These are phyloP conservation scores for Holothuria glaberrima DNA, from an alignment of 35 echinoderm and acorn worm genomes.

Conservation along the genomic window DNA sequence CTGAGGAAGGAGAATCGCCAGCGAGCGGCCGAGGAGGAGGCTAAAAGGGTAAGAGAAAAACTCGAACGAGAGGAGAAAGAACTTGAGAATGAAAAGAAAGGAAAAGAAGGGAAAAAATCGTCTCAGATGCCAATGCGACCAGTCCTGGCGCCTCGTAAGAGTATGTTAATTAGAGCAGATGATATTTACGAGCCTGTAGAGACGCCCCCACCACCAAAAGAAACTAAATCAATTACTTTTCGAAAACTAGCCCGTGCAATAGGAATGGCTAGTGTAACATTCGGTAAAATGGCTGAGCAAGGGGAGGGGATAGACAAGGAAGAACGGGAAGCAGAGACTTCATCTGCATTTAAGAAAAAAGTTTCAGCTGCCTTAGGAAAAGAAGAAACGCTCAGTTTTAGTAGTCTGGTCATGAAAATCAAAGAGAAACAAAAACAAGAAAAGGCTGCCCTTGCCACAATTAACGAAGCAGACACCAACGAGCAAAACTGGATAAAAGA, in stretches of 20 bases:
- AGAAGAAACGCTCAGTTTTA: constrained; percentile 35
- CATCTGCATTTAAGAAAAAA: constrained; percentile 34
- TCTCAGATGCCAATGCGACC: neutral
- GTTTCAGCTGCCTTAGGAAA: constrained; percentile 17
- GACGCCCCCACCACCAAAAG: constrained; percentile 40
- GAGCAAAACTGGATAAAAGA: neutral
- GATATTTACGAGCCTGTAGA: constrained; percentile 43
- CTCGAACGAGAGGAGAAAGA: constrained; percentile 34
- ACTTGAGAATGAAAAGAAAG: constrained; percentile 1
- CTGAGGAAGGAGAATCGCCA: constrained; percentile 25
- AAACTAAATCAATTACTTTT: constrained; percentile 40
- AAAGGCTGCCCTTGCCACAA: neutral
- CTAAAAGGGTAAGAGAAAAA: constrained; percentile 2
- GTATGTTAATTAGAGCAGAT: constrained; percentile 6
- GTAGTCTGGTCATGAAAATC: constrained; percentile 32
- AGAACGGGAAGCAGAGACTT: neutral
- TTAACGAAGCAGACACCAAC: neutral
- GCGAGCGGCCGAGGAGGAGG: constrained; percentile 7
- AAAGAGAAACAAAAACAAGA: constrained; percentile 12
- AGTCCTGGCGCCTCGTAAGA: constrained; percentile 17
- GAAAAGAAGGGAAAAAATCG: neutral
- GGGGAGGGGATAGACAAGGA: neutral
- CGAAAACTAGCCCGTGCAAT: constrained; percentile 24
- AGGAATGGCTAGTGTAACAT: constrained; percentile 22
- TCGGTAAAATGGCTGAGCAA: constrained; percentile 17